Evolutionary conservation across 2,888 invertebrate species (phyloP), one percentile per base, ranked within the genome.

Genomic region (Ectemnius cavifrons): DNA sequence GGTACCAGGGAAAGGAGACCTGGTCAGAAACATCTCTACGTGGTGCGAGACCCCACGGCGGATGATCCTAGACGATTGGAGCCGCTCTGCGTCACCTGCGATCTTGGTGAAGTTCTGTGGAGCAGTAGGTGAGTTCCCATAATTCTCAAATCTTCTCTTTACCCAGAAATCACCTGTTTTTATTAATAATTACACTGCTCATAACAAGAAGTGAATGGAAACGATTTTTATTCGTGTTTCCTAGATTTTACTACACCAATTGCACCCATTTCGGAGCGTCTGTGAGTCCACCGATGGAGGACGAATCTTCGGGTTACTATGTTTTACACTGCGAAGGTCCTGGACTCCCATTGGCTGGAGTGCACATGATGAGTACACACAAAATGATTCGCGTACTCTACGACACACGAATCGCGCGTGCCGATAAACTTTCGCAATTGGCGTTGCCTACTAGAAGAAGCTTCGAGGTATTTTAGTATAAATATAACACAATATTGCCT

Each of bases 251-350:
- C 89, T 97, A 97, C 91, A 94, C 95, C 66, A 96, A 97, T 91
- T 98, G 97, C 92, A 95, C 96, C 64, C 97, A 96, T 92, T 97
- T 97, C 93, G 94, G 93, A 87, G 96, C 96, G 63, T 93, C 94
- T 84, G 94, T 96, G 86, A 94, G 89, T 76, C 89, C 90, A 3
- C 77, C 90, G n/a, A 49, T 79, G n/a, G 67, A 75, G 16, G 71
- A 81, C 63, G 74, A 70, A 11, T 58, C 76, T 45, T 84, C 86
- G 49, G 90, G 91, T 66, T 90, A 92, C 89, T 97, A 97, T 91
- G 97, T 97, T 83, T 93, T 98, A 84, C 95, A 96, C 89, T 98
- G 98, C 91, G 95, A 96, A 85, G 98, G 98, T n/a, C 98, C 97
- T 58, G 97, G 96, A 75, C 94, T 97, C 79, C 98, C 98, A 75